These are phyloP conservation scores for Zaprionus obscuricornis DNA, from an alignment of 2,888 invertebrate species.

Conservation along the genomic window DNA sequence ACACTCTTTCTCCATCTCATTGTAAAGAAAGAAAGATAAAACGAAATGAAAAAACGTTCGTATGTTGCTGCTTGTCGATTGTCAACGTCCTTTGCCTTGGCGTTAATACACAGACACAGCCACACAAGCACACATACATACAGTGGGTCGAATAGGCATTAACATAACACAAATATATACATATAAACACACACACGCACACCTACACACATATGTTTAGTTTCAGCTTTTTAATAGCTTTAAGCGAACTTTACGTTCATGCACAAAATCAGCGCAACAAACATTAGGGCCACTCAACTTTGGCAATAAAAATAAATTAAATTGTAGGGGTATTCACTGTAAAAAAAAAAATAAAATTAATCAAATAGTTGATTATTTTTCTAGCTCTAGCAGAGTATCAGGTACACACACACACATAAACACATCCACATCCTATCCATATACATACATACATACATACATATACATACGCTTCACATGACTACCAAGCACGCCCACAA, in stretches of 20 bases:
- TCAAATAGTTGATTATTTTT: too few species aligned
- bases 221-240: conserved; percentile 14
- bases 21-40: conserved; percentile 56
- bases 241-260: conserved; percentile 54
- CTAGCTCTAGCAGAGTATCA: conserved; percentile 12
- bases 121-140: conserved; percentile 10
- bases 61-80: conserved; percentile 79
- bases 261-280: conserved; percentile 10
- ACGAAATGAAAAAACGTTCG: conserved; percentile 21
- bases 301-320: too few species aligned
- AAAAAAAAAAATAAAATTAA: neutral
- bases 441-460: conserved; percentile 18
- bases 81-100: conserved; percentile 68
- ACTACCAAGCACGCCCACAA: conserved; percentile 16
- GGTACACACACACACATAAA: neutral
- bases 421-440: conserved; percentile 12
- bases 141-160: conserved; percentile 23
- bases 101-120: conserved; percentile 49
- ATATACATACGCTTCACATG: conserved; percentile 42
- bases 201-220: conserved; percentile 24
- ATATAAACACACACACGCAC: conserved; percentile 20
- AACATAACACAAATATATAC: too few species aligned
- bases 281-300: too few species aligned
- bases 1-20: conserved; percentile 15
- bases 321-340: conserved; percentile 21